A percentile compares a stretch with the other conserved stretches of the same genome.
phyloP scores from a whole-genome alignment of 2,113 vertebrate genomes.

The Rhizomys pruinosus region DNA sequence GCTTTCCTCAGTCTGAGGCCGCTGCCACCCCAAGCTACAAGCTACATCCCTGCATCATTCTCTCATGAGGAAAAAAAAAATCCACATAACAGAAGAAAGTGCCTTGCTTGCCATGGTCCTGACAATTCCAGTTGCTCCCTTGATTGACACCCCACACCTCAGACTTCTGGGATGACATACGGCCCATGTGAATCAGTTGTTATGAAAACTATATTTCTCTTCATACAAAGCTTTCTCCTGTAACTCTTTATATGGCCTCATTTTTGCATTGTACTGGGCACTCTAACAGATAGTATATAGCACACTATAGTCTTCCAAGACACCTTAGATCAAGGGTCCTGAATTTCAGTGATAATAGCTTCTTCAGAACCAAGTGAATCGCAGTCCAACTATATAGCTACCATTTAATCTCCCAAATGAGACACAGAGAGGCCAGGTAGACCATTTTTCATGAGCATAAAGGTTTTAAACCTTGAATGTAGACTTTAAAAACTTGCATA shows the following conservation, averaged over 20 bases:
- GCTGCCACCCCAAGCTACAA: background rate
- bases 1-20: background rate
- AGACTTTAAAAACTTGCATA: conserved; percentile 79
- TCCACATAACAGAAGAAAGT: conserved; percentile 6
- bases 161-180: conserved; percentile 19
- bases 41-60: background rate
- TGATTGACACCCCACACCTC: background rate
- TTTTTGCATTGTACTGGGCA: conserved; percentile 57
- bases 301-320: no score
- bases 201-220: conserved; percentile 70
- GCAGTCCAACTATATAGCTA: conserved; percentile 72
- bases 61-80: conserved; percentile 24
- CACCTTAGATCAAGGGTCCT: conserved; percentile 73
- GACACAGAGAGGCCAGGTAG: conserved; percentile 80
- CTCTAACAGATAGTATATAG: conserved; percentile 48
- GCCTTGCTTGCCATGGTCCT: background rate
- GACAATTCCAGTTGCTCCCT: background rate
- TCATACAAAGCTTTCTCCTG: conserved; percentile 20
- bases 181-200: background rate
- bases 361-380: conserved; percentile 74
- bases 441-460: conserved; percentile 81
- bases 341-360: conserved; percentile 77
- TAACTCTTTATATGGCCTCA: conserved; percentile 70
- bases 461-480: conserved; percentile 80
- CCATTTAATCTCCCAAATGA: conserved; percentile 82